A percentile compares a stretch with the other conserved stretches of the same genome.
These are phyloP conservation scores for Tetrax tetrax DNA, from an alignment of 2,113 vertebrate species.

Conservation along the genomic window DNA sequence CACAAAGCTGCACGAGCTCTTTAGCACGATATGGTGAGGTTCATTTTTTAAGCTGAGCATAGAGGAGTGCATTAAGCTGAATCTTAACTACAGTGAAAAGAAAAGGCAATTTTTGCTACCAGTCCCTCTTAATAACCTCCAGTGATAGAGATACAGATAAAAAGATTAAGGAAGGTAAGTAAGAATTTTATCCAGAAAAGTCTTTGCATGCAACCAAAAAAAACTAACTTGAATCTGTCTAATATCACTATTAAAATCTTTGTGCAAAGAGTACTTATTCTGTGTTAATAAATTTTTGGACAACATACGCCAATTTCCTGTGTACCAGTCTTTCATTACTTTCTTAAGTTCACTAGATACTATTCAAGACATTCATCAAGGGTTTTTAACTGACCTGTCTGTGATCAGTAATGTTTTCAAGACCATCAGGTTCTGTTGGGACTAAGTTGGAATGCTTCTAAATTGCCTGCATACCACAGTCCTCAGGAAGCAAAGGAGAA, in stretches of 20 bases:
- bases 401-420: neutral
- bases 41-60: neutral
- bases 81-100: neutral
- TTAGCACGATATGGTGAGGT: neutral
- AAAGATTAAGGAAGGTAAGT: neutral
- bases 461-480: neutral
- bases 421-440: neutral
- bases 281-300: neutral
- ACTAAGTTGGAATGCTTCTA: neutral
- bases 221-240: neutral
- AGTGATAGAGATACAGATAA: neutral
- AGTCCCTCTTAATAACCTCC: neutral
- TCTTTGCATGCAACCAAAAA: neutral
- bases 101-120: neutral
- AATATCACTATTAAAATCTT: neutral
- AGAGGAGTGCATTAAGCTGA: neutral
- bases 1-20: fast-evolving
- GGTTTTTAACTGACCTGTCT: neutral
- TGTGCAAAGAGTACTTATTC: neutral
- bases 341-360: neutral
- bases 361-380: neutral
- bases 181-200: neutral
- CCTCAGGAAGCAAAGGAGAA: neutral
- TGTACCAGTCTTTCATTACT: neutral
- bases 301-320: neutral